Conservation (phyloP, 2,888 invertebrate species). For the Lomographa bimaculata region DNA sequence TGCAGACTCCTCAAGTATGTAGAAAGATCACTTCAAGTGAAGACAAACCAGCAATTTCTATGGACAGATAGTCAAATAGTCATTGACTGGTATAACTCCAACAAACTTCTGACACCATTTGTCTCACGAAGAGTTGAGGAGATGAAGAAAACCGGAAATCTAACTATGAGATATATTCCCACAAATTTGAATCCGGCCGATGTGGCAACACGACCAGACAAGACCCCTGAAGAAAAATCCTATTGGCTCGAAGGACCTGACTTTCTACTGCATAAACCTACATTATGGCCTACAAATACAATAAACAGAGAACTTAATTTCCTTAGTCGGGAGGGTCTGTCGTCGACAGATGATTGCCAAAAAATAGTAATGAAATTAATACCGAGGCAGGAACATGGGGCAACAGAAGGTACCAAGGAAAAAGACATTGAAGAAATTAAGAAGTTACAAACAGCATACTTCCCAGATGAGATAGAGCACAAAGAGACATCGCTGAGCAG, state of each 20-base stretch:
- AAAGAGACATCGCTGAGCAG: neutral
- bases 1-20: neutral
- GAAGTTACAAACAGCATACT: neutral
- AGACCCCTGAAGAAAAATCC: neutral
- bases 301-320: too few species aligned
- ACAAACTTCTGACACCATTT: conserved; percentile 1
- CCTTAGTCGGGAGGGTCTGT: too few species aligned
- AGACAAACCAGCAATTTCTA: conserved; percentile 2
- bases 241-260: conserved; percentile 8
- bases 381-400: neutral
- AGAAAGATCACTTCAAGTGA: neutral
- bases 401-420: neutral
- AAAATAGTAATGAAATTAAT: neutral
- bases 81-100: neutral
- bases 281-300: neutral
- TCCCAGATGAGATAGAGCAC: neutral
- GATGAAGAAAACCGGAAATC: conserved; percentile 7
- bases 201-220: conserved; percentile 12
- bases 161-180: conserved; percentile 21
- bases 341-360: neutral
- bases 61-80: conserved; percentile 26
- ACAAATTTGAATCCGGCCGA: conserved; percentile 13
- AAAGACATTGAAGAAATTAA: neutral
- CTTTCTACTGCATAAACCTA: conserved; percentile 18
- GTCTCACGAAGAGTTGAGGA: neutral